Evolutionary conservation across 2,888 invertebrate species (phyloP).

Genomic region (Lordiphosa andalusiaca): DNA sequence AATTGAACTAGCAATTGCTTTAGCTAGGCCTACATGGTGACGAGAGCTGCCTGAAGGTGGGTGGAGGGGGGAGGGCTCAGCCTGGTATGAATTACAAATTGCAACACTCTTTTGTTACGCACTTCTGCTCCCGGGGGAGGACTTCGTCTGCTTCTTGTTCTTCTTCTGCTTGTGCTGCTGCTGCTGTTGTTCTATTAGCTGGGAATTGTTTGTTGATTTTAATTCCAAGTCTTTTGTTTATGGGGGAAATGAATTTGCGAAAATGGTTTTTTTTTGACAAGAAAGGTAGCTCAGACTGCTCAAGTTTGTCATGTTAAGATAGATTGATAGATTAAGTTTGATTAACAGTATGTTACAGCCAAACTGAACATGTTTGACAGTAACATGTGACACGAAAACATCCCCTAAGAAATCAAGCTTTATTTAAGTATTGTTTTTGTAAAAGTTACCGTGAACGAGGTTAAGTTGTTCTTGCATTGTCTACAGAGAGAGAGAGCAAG

Average conservation of each 20-base stretch:
- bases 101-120: conserved; percentile 4
- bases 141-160: background rate
- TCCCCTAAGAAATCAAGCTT: too few species aligned
- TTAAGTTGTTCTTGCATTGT: too few species aligned
- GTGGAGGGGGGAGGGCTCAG: background rate
- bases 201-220: conserved; percentile 7
- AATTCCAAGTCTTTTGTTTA: conserved; percentile 1
- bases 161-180: background rate
- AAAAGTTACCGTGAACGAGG: too few species aligned
- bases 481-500: too few species aligned
- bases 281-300: too few species aligned
- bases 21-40: conserved; percentile 31
- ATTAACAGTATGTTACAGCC: too few species aligned
- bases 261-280: background rate
- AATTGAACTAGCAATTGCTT: conserved; percentile 20
- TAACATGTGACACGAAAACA: too few species aligned
- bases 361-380: too few species aligned
- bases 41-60: background rate
- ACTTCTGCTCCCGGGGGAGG: background rate
- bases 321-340: too few species aligned
- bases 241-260: background rate
- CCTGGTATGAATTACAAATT: conserved; percentile 6
- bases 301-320: too few species aligned
- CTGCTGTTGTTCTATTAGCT: background rate
- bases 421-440: too few species aligned